Base-by-base conservation (phyloP, 2,113 vertebrate species). In the Solea solea region DNA sequence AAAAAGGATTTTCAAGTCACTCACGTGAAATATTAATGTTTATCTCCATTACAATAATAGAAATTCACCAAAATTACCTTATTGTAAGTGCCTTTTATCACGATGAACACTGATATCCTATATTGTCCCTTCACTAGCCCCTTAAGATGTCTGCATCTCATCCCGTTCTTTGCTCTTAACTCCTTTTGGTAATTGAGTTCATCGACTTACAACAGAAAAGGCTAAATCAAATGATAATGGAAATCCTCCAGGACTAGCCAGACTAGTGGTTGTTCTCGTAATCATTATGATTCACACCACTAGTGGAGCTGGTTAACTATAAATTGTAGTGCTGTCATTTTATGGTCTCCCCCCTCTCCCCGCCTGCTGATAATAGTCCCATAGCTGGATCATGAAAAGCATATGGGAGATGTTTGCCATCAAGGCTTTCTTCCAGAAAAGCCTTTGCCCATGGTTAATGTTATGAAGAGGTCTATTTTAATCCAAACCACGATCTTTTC, bases 271-370 rank as follows among this genome's bases (percentile, higher is more conserved):
- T 73, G 78, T 71, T 78, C 66, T 62, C 60, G 55, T 55, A 86
- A 67, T 45, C 50, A 57, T 74, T 78, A 78, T 83, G 66, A 75
- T 57, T 81, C 79, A 81, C 64, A 81, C 68, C 69, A 57, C 62
- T 65, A 62, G 42, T 60, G 67, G 75, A 83, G 86, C 66, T 77
- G 72, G 72, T 77, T 81, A 86, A 80, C 78, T 85, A 74, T 77
- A 82, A 86, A 79, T 62, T 82, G 70, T 67, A 62, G 83, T 63
- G 41, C 56, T 72, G 71, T 72, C 57, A 64, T 85, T 86, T 86
- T 75, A 84, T 63, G 62, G 74, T 55, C 64, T 13, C 34, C 40
- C 13, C 50, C 74, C 60, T 65, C 64, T 69, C 76, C 71, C 73
- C 66, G 63, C 75, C 64, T 83, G 75, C 49, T 72, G 69, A 74